A percentile compares a stretch with the other conserved stretches of the same genome.
Evolutionary conservation across 2,113 vertebrate species (phyloP).

Genomic region (Grantiella picta): DNA sequence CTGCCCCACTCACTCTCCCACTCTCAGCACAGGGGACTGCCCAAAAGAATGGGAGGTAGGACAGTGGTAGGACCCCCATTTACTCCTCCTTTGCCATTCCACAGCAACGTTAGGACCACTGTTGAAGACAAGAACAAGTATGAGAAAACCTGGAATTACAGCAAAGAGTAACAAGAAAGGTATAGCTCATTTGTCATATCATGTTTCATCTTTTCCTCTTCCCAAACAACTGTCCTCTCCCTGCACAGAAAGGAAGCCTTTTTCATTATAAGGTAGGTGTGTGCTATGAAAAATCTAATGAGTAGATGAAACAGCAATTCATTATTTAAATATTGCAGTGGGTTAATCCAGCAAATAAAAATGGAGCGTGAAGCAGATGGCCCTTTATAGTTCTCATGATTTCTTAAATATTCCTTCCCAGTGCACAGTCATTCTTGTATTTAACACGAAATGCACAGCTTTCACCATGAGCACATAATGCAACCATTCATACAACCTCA

Average conservation of each 20-base stretch:
- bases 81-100: neutral
- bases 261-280: constrained; percentile 10
- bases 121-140: neutral
- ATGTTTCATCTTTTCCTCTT: neutral
- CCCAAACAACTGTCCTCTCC: neutral
- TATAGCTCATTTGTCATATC: neutral
- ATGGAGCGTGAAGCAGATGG: constrained; percentile 72
- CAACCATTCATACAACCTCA: constrained; percentile 62
- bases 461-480: constrained; percentile 68
- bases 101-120: neutral
- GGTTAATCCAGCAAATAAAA: constrained; percentile 75
- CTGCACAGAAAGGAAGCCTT: constrained; percentile 26
- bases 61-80: neutral
- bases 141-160: neutral
- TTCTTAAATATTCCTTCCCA: constrained; percentile 70
- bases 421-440: constrained; percentile 57
- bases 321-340: constrained; percentile 74
- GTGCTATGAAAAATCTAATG: constrained; percentile 43
- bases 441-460: constrained; percentile 69
- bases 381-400: constrained; percentile 67
- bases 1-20: neutral
- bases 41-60: accelerated
- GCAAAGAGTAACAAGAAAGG: constrained; percentile 12
- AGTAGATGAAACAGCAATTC: constrained; percentile 63
- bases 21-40: accelerated